phyloP scores from a whole-genome alignment of 2,888 invertebrate species.

The Eudasyphora cyanicolor region DNA sequence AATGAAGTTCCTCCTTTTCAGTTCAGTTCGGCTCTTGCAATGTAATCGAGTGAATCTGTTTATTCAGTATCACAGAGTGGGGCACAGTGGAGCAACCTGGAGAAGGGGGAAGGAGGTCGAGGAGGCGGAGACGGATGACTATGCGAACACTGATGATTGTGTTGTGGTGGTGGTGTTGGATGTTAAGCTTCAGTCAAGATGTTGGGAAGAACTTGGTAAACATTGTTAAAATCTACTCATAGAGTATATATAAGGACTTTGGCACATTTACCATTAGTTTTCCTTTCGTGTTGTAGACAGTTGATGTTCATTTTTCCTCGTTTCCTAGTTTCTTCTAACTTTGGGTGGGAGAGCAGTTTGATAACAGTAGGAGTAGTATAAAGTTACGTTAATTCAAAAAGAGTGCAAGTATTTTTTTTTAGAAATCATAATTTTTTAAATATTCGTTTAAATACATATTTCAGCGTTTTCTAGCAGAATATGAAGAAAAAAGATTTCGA shows the following conservation, averaged over 20 bases:
- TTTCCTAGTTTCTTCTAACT: background rate
- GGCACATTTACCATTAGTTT: background rate
- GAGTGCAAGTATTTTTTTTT: too few relatives aligned
- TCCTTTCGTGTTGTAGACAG: background rate
- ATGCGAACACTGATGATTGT: too few relatives aligned
- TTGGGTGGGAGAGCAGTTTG: background rate
- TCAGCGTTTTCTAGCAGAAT: too few relatives aligned
- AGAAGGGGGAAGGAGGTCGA: background rate
- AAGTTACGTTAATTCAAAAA: too few relatives aligned
- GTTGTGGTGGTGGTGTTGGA: background rate
- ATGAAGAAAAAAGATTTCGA: too few relatives aligned
- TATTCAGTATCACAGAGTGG: background rate
- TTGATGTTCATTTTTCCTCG: background rate
- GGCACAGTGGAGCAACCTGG: background rate
- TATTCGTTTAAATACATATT: too few relatives aligned
- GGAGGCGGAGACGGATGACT: background rate
- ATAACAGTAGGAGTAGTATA: too few relatives aligned
- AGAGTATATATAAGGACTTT: too few relatives aligned
- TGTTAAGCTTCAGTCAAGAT: background rate
- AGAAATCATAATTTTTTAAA: too few relatives aligned
- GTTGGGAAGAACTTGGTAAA: conserved; percentile 2
- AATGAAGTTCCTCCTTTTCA: background rate
- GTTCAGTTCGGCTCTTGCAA: background rate
- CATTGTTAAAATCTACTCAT: conserved; percentile 17
- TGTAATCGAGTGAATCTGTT: background rate